These are phyloP conservation scores for Manduca sexta DNA, from an alignment of 1,140 invertebrate genomes.

Conservation along the genomic window DNA sequence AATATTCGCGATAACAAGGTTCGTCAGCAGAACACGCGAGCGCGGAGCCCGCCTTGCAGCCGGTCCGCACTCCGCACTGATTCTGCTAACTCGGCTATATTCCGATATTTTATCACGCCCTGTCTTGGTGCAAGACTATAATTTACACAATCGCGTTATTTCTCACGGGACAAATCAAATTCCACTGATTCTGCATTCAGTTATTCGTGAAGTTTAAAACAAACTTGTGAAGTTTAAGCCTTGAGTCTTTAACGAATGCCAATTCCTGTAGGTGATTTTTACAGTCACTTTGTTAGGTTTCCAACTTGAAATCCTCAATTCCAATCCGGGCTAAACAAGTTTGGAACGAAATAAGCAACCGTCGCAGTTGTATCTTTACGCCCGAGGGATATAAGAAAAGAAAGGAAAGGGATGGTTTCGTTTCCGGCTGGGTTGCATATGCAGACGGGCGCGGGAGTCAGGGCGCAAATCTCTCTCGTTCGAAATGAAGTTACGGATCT, in stretches of 20 bases:
- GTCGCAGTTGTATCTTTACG: slow-evolving; percentile 47
- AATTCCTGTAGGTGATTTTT: not conserved
- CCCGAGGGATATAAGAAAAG: slow-evolving; percentile 37
- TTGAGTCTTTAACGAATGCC: not conserved
- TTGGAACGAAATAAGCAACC: slow-evolving; percentile 54
- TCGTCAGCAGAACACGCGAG: slow-evolving; percentile 50
- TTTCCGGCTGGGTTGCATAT: slow-evolving; percentile 40
- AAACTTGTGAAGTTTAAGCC: not conserved
- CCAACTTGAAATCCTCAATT: slow-evolving; percentile 39
- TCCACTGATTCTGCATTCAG: not conserved
- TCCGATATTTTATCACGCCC: not conserved
- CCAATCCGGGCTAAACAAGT: slow-evolving; percentile 56
- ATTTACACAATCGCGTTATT: slow-evolving; percentile 19
- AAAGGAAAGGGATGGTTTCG: slow-evolving; percentile 38
- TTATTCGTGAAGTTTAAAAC: not conserved
- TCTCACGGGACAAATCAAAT: not conserved
- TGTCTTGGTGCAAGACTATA: slow-evolving; percentile 31
- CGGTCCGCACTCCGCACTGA: slow-evolving; percentile 6
- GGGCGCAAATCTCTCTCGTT: slow-evolving; percentile 46
- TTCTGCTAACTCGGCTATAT: slow-evolving; percentile 26
- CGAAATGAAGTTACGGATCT: slow-evolving; percentile 56
- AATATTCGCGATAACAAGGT: slow-evolving; percentile 55
- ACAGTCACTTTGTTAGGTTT: not conserved
- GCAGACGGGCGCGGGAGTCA: slow-evolving; percentile 27
- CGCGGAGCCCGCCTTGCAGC: slow-evolving; percentile 14